Base-by-base conservation (phyloP, 2,888 invertebrate genomes). In the Lasioglossum morio region DNA sequence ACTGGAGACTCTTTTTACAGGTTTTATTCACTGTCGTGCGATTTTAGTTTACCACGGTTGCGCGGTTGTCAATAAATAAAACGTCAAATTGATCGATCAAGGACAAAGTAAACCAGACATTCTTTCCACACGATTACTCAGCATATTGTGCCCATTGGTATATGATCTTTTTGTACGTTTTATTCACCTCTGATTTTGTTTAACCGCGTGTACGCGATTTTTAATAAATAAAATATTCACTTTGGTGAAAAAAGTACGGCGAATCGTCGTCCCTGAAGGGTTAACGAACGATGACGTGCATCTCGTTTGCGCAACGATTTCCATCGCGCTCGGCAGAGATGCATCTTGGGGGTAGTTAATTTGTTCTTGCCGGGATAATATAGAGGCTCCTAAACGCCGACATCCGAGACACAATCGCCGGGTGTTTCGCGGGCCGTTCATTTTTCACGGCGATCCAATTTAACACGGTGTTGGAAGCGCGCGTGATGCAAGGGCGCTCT, bases 391-490 rank as follows among this genome's bases (percentile, higher is more conserved):
- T 86, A 86, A 86, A 86, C 75, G 81, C 57, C 86, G 81, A 78
- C 77, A 75, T 74, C 72, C 76, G 75, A 81, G 77, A 78, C 46
- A 69, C 53, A 46, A 76, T 63, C 46, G 30, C 34, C 34, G 66
- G 66, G 34, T 10, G 19, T n/a, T 34, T 37, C 19, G 70, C 46
- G 48, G 76, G n/a, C 66, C 53, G 81, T 82, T 66, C 86, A 84
- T 91, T 90, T 90, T 88, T 82, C 77, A 76, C 53, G 74, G 57
- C 60, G 83, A 84, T 85, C 87, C 77, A 87, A 89, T 90, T 90
- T 90, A 84, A 81, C 82, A 66, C 76, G 74, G 80, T 60, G 85
- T 69, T 84, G 81, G 87, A 89, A 82, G 86, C n/a, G 30, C 63
- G 63, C 66, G 78, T 75, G 81, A 77, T 73, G 14, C 60, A 77